Percentiles rank a stretch among this genome's conserved stretches.
These are phyloP conservation scores for Araneus ventricosus DNA, from an alignment of 1,140 invertebrate species.

Conservation along the genomic window DNA sequence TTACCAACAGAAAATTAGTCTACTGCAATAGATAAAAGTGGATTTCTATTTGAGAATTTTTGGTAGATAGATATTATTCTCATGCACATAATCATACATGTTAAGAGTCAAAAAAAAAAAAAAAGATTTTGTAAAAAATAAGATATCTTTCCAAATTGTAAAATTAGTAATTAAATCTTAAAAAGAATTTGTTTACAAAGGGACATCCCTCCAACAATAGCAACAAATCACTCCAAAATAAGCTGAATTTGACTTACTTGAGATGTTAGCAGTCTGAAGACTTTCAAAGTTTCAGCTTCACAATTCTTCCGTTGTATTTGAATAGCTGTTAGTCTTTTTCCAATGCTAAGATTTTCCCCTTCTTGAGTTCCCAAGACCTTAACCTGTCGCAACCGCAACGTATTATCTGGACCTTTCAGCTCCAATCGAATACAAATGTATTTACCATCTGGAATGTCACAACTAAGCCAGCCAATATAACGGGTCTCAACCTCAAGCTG, in stretches of 20 bases:
- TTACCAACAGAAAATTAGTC: no score
- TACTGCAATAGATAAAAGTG: no score
- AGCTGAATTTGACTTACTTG: conserved; percentile 83
- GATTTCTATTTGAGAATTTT: no score
- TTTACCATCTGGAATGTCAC: conserved; percentile 85
- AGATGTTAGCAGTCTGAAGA: conserved; percentile 95
- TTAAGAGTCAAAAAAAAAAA: no score
- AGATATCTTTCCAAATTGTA: no score
- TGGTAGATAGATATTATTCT: no score
- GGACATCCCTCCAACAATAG: no score
- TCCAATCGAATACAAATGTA: conserved; percentile 86
- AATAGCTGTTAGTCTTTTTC: conserved; percentile 71
- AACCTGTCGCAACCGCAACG: conserved; percentile 92
- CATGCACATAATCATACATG: no score
- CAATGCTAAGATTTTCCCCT: conserved; percentile 74
- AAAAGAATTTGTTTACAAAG: no score
- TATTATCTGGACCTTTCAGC: conserved; percentile 94
- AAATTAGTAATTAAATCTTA: no score
- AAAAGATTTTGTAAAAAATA: no score
- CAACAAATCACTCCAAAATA: no score
- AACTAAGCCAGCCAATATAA: conserved; percentile 92
- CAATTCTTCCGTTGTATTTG: conserved; percentile 90
- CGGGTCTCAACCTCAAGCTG: conserved; percentile 89
- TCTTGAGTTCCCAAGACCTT: conserved; percentile 80
- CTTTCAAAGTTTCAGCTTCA: conserved; percentile 94